phyloP scores from a whole-genome alignment of 2,113 vertebrate genomes.

The Rhinichthys klamathensis region DNA sequence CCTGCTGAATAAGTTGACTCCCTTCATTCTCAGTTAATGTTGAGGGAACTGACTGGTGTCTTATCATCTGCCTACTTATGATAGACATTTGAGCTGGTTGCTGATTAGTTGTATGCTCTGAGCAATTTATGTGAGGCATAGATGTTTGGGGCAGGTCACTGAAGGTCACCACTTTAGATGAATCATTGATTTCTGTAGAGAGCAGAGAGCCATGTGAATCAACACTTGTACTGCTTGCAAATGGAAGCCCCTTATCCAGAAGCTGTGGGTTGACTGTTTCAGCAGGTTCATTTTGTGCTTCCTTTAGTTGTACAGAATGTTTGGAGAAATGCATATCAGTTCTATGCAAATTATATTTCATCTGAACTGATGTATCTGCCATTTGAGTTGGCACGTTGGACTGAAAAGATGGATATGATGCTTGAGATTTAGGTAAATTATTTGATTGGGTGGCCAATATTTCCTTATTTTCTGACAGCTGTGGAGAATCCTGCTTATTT shows the following conservation, averaged over 20 bases:
- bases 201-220: neutral
- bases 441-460: neutral
- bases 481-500: conserved; percentile 11
- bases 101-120: conserved; percentile 34
- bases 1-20: neutral
- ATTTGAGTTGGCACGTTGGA: conserved; percentile 27
- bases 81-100: conserved; percentile 47
- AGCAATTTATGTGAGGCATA: conserved; percentile 13
- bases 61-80: neutral
- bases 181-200: neutral
- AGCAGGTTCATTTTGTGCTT: neutral
- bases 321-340: neutral
- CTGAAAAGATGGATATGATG: conserved; percentile 22
- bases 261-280: neutral
- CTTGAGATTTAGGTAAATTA: conserved; percentile 25
- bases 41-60: neutral
- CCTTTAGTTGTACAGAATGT: neutral
- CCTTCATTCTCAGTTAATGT: neutral
- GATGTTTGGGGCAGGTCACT: conserved; percentile 13
- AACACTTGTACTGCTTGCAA: neutral
- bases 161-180: conserved; percentile 22
- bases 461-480: neutral
- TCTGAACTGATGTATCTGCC: neutral
- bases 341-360: conserved; percentile 2
- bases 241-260: neutral